Conservation (phyloP, 2,113 vertebrate genomes). For the Anguilla japonica region DNA sequence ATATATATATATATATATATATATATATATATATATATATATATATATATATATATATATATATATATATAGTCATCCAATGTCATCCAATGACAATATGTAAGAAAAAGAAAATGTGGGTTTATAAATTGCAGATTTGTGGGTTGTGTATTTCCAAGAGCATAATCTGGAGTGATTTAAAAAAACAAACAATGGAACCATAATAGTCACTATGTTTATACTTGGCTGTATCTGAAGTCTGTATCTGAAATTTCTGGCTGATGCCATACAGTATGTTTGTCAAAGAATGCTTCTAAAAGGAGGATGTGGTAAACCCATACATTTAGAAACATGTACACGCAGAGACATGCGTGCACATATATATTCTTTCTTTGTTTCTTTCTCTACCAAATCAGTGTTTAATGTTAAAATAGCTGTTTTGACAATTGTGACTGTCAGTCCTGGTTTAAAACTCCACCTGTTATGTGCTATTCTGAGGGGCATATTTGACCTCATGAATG, state of each 20-base stretch:
- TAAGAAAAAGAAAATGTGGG: slow-evolving; percentile 4
- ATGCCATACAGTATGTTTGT: neutral
- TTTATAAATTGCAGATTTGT: slow-evolving; percentile 43
- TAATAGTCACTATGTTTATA: slow-evolving; percentile 18
- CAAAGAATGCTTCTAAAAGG: neutral
- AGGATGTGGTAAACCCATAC: neutral
- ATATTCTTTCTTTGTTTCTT: neutral
- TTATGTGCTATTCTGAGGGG: neutral
- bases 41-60: neutral
- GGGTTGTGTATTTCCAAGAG: slow-evolving; percentile 36
- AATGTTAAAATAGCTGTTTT: neutral
- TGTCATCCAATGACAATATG: too few relatives aligned
- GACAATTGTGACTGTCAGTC: neutral
- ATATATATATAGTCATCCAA: too few relatives aligned
- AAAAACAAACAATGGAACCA: slow-evolving; percentile 9
- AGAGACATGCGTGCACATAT: neutral
- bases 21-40: slow-evolving; percentile 20
- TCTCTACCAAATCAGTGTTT: neutral
- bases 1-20: too few relatives aligned
- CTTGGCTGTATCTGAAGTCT: neutral
- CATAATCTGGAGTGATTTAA: slow-evolving; percentile 31
- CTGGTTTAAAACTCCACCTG: neutral
- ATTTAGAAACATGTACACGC: neutral
- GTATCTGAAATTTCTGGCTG: slow-evolving; percentile 28
- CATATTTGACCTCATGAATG: neutral